phyloP scores from a whole-genome alignment of 2,888 invertebrate species.

The Caenorhabditis doughertyi region DNA sequence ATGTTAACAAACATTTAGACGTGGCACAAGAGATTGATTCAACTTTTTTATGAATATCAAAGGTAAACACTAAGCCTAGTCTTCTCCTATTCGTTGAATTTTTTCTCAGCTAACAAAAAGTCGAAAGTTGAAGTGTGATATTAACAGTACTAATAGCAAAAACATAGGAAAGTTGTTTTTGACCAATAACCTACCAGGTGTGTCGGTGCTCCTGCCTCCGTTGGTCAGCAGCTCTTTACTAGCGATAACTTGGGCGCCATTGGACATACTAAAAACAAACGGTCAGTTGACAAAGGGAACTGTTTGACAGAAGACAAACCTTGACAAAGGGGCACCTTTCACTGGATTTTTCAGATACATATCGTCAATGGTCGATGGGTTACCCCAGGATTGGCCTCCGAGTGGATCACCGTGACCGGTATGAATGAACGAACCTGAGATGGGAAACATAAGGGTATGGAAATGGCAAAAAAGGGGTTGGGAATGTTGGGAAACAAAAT shows the following conservation, averaged over 20 bases:
- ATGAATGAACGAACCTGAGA: slow-evolving; percentile 88
- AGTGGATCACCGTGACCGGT: slow-evolving; percentile 85
- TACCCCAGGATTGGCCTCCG: slow-evolving; percentile 88
- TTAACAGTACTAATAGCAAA: slow-evolving; percentile 1
- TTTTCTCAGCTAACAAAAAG: background rate
- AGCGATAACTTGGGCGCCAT: slow-evolving; percentile 55
- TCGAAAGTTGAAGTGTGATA: slow-evolving; percentile 7
- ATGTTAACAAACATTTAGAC: slow-evolving; percentile 51
- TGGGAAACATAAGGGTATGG: slow-evolving; percentile 24
- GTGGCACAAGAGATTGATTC: slow-evolving; percentile 27
- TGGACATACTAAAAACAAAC: slow-evolving; percentile 46
- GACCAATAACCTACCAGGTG: slow-evolving; percentile 27
- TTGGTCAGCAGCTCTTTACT: slow-evolving; percentile 54
- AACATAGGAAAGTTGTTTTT: slow-evolving; percentile 7
- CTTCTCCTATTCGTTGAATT: slow-evolving; percentile 3
- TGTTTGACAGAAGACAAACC: slow-evolving; percentile 39
- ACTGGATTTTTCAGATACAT: slow-evolving; percentile 81
- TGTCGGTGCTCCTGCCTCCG: slow-evolving; percentile 48
- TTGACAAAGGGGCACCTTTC: slow-evolving; percentile 65
- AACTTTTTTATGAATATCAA: slow-evolving; percentile 25
- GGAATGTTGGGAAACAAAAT: background rate
- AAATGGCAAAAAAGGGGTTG: background rate
- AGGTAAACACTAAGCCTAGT: slow-evolving; percentile 14
- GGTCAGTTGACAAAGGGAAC: slow-evolving; percentile 15
- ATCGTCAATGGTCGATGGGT: slow-evolving; percentile 88